Evolutionary conservation across 2,797 vertebrate genomes (phyloP).

Genomic region (Hoplostethus atlanticus): DNA sequence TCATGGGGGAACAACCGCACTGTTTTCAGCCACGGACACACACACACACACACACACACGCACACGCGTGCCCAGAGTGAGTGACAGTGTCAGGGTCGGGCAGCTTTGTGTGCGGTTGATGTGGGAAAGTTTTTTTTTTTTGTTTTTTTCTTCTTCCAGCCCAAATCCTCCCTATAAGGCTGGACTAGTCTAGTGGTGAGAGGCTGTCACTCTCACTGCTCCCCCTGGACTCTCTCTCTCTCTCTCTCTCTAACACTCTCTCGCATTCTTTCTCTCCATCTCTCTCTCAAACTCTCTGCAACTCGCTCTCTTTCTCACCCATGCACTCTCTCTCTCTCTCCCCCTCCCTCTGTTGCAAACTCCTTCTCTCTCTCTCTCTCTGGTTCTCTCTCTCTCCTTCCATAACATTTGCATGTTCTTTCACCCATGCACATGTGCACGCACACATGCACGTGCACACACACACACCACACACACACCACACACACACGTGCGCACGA

Average conservation of each 20-base stretch:
- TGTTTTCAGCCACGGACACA: background rate
- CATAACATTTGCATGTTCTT: background rate
- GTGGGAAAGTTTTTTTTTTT: slow-evolving; percentile 48
- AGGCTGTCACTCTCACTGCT: slow-evolving; percentile 43
- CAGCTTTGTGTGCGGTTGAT: slow-evolving; percentile 55
- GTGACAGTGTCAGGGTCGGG: slow-evolving; percentile 44
- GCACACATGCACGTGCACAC: too few species aligned
- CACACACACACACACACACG: background rate
- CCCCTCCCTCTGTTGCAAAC: background rate
- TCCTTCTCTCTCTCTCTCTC: background rate
- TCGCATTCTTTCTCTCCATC: background rate
- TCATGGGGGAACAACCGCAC: too few species aligned
- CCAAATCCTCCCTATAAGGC: slow-evolving; percentile 50
- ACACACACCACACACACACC: too few species aligned
- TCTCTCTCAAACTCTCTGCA: background rate
- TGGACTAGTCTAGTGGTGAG: slow-evolving; percentile 32
- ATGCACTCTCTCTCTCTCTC: background rate
- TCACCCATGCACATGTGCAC: too few species aligned
- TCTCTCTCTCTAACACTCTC: background rate
- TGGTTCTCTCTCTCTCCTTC: background rate
- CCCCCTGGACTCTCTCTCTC: slow-evolving; percentile 34
- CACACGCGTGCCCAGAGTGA: slow-evolving; percentile 31
- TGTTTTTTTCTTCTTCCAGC: slow-evolving; percentile 19
- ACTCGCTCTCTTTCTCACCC: background rate
- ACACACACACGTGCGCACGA: too few species aligned